A percentile compares a stretch with the other conserved stretches of the same genome.
These are phyloP conservation scores for Labeo rohita DNA, from an alignment of 2,113 vertebrate species.

Conservation along the genomic window DNA sequence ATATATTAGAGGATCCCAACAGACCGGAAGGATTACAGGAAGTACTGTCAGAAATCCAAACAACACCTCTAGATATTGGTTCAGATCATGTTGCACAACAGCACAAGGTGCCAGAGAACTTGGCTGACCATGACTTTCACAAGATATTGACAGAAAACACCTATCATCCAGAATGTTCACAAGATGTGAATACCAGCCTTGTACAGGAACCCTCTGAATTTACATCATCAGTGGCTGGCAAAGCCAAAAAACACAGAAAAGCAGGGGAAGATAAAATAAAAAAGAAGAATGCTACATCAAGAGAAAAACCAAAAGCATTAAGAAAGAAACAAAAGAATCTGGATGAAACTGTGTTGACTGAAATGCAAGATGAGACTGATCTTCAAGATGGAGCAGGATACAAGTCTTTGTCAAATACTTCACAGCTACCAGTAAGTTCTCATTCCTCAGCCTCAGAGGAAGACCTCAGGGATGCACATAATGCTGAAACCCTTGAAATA, in stretches of 20 bases:
- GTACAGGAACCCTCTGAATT: neutral
- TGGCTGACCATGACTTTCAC: neutral
- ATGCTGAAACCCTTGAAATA: neutral
- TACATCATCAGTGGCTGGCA: constrained; percentile 42
- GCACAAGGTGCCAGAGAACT: neutral
- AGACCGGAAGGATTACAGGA: neutral
- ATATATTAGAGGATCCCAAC: neutral
- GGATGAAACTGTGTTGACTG: constrained; percentile 19
- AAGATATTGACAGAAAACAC: neutral
- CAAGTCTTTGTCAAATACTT: neutral
- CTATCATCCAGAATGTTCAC: neutral
- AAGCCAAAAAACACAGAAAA: constrained; percentile 60
- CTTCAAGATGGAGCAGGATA: neutral
- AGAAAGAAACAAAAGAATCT: constrained; percentile 26
- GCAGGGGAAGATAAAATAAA: neutral
- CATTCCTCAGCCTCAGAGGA: neutral
- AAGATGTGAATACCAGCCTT: neutral
- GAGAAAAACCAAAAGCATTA: constrained; percentile 17
- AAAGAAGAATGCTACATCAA: constrained; percentile 47
- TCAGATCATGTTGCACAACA: constrained; percentile 21
- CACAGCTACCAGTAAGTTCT: neutral
- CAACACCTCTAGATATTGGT: neutral
- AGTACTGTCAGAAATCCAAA: neutral
- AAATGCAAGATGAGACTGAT: neutral
- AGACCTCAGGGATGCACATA: neutral